Base-by-base conservation (phyloP, 1,140 invertebrate genomes). In the Stegodyphus dumicola region DNA sequence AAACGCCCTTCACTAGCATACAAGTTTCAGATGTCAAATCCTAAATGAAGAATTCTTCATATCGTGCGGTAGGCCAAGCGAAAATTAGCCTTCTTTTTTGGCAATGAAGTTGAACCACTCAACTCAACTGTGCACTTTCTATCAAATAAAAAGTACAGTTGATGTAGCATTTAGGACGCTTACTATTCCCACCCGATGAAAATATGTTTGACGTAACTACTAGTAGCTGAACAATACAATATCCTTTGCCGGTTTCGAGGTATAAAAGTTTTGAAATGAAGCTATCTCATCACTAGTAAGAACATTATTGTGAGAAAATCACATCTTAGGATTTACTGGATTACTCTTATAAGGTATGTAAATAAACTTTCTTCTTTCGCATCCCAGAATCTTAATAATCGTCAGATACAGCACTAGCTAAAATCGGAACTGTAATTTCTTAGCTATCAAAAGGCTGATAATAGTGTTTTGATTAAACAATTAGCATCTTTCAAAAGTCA, bases 251-350 rank as follows among this genome's bases (percentile, higher is more conserved):
- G 17, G 54, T 49, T 73, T 79, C 54, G 33, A 7, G 56, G 53
- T 81, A 81, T 81, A 81, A 81, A 81, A 81, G 78, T 73, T 81
- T 81, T 52, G 13, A 81, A 81, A 73, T 81, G n/a, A 54, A 33
- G 13, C 7, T 60, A 60, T 60, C 15, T 60, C 15, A 10, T 60
- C 56, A 10, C 15, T 60, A 1, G 56, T 60, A 60, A 60, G 15
- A 60, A 60, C 0, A 60, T 33, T 33, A 33, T 33, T 33, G 18
- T 52, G 10, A 66, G 76, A 49, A 77, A 52, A 77, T 51, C 15
- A 67, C 48, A 77, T 48, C 48, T 53, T 77, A 33, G 33, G 33
- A 33, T 33, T 33, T 33, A 33, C 33, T 33, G 33, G 33, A 33
- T 33, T 33, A 33, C 33, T 33, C 33, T 33, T 1, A 33, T 33